phyloP scores from a whole-genome alignment of 2,797 vertebrate genomes.

The Ctenopoma kingsleyae region DNA sequence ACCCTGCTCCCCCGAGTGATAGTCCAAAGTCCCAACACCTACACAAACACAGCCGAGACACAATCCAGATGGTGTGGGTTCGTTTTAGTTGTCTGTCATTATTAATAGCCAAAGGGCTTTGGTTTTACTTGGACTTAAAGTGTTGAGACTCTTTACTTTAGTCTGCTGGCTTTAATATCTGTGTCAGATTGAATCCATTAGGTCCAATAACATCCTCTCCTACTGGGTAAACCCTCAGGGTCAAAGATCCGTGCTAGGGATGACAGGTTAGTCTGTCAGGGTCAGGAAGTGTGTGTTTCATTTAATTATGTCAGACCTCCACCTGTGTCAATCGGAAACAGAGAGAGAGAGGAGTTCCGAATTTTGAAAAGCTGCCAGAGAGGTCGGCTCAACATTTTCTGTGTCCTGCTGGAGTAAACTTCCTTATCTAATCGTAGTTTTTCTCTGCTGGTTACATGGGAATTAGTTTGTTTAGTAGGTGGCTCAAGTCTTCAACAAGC shows the following conservation, averaged over 20 bases:
- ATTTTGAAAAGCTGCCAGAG: not conserved
- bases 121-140: slow-evolving; percentile 14
- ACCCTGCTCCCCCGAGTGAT: not conserved
- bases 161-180: slow-evolving; percentile 33
- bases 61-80: slow-evolving; percentile 22
- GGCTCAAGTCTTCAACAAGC: not conserved
- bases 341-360: slow-evolving; percentile 3
- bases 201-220: slow-evolving; percentile 75
- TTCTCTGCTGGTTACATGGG: not conserved
- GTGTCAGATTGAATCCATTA: slow-evolving; percentile 70
- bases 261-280: slow-evolving; percentile 41
- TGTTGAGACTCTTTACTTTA: slow-evolving; percentile 1
- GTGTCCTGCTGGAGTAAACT: not conserved
- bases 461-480: not conserved
- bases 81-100: slow-evolving; percentile 34
- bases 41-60: not conserved
- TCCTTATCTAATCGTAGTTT: not conserved
- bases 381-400: not conserved
- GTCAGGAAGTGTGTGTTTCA: slow-evolving; percentile 48
- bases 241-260: slow-evolving; percentile 58
- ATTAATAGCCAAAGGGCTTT: slow-evolving; percentile 29
- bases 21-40: not conserved
- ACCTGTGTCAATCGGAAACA: slow-evolving; percentile 30
- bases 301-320: slow-evolving; percentile 34
- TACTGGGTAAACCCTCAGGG: slow-evolving; percentile 36